phyloP scores from a whole-genome alignment of 2,888 invertebrate genomes.

The Cryptophagus acutangulus region DNA sequence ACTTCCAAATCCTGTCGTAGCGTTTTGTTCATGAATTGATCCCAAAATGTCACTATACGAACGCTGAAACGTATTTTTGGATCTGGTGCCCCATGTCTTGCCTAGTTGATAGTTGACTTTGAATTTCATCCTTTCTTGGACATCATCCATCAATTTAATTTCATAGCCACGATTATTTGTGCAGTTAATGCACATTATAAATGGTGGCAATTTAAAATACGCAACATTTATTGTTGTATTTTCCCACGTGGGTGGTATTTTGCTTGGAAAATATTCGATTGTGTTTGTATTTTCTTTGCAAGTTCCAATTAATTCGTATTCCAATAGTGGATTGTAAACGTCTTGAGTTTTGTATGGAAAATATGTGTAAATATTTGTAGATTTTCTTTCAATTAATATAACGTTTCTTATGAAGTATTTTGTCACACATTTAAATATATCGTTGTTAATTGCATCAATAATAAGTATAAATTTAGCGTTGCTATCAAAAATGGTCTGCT shows the following conservation, averaged over 20 bases:
- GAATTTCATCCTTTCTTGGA: background rate
- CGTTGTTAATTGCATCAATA: background rate
- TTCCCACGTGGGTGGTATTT: slow-evolving; percentile 4
- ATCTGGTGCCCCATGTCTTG: background rate
- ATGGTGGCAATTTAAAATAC: slow-evolving; percentile 1
- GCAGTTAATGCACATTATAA: background rate
- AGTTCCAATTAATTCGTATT: background rate
- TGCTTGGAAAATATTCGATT: background rate
- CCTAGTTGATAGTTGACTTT: background rate
- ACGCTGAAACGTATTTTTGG: too few species aligned
- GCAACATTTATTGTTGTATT: slow-evolving; percentile 1
- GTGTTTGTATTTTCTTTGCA: background rate
- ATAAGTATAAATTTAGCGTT: slow-evolving; percentile 1
- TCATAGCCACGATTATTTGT: background rate
- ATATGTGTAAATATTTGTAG: slow-evolving; percentile 3
- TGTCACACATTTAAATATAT: background rate
- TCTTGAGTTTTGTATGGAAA: slow-evolving; percentile 3
- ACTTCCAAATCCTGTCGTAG: background rate
- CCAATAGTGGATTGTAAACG: background rate
- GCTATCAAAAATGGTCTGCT: slow-evolving; percentile 2
- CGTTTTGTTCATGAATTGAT: background rate
- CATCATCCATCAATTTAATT: background rate
- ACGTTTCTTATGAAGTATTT: background rate
- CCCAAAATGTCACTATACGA: background rate
- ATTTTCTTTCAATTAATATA: slow-evolving; percentile 1